These are phyloP conservation scores for Encarsia formosa DNA, from an alignment of 2,888 invertebrate genomes.

Conservation along the genomic window DNA sequence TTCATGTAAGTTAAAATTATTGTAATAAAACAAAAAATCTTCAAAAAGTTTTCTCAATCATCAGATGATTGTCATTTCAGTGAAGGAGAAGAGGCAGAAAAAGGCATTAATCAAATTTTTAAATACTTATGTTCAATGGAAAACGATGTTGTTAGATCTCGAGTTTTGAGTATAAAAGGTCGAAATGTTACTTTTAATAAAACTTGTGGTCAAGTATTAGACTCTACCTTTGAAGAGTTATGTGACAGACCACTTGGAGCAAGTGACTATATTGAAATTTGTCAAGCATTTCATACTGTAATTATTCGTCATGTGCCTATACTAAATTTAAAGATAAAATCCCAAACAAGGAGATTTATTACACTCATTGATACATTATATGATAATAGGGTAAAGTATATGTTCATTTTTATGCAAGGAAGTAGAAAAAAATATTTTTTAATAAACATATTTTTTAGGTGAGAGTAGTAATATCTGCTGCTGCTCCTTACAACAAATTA, in stretches of 20 bases:
- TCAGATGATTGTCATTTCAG: conserved; percentile 50
- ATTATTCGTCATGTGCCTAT: conserved; percentile 86
- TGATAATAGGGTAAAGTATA: conserved; percentile 71
- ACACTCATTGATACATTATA: conserved; percentile 96
- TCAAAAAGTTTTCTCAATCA: neutral
- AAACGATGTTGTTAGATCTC: conserved; percentile 82
- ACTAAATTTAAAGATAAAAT: conserved; percentile 71
- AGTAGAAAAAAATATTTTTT: conserved; percentile 8
- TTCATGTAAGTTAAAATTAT: conserved; percentile 66
- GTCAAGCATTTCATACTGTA: conserved; percentile 92
- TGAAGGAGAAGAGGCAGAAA: conserved; percentile 62
- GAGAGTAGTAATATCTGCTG: conserved; percentile 78
- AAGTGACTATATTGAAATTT: conserved; percentile 88
- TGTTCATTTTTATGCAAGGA: conserved; percentile 1
- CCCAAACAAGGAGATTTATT: conserved; percentile 91
- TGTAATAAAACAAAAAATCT: neutral
- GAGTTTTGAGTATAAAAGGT: conserved; percentile 82
- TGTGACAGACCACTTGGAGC: conserved; percentile 93
- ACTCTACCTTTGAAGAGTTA: conserved; percentile 83
- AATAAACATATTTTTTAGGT: conserved; percentile 53
- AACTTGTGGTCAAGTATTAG: conserved; percentile 89
- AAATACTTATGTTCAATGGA: conserved; percentile 84
- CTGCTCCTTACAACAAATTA: conserved; percentile 70
- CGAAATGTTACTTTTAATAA: conserved; percentile 82
- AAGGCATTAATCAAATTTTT: conserved; percentile 74